phyloP scores from a whole-genome alignment of 2,797 vertebrate genomes.

The Lagodon rhomboides region DNA sequence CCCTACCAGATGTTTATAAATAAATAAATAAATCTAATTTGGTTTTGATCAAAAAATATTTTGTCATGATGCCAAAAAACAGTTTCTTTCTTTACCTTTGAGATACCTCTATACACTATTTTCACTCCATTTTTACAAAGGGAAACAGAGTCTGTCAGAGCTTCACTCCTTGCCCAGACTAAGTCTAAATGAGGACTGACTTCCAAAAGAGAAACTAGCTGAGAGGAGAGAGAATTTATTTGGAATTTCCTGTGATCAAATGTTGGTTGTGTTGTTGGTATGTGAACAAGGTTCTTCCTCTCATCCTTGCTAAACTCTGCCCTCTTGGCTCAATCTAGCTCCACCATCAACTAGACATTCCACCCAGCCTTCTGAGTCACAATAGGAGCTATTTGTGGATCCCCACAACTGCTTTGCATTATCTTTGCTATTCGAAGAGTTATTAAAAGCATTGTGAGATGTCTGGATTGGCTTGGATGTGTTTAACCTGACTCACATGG shows the following conservation, averaged over 20 bases:
- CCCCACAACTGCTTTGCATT: conserved; percentile 63
- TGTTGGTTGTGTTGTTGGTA: conserved; percentile 56
- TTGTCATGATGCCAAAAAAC: no score
- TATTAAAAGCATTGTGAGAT: conserved; percentile 61
- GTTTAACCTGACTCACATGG: conserved; percentile 62
- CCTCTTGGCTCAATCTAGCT: conserved; percentile 32
- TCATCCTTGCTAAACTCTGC: conserved; percentile 5
- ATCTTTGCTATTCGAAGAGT: conserved; percentile 61
- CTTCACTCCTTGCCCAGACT: background rate
- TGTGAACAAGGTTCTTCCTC: conserved; percentile 47
- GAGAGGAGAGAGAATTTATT: conserved; percentile 49
- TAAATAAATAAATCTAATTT: background rate
- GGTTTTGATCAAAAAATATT: background rate
- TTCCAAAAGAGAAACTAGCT: conserved; percentile 44
- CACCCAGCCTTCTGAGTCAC: conserved; percentile 46
- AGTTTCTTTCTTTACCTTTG: background rate
- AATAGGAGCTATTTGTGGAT: conserved; percentile 60
- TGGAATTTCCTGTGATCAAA: conserved; percentile 74
- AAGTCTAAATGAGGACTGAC: conserved; percentile 27
- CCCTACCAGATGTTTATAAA: background rate
- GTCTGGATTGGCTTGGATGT: conserved; percentile 51
- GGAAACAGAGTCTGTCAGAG: conserved; percentile 20
- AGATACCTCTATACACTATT: conserved; percentile 1
- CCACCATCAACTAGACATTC: conserved; percentile 29
- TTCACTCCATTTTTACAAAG: conserved; percentile 5